Conservation (phyloP, 2,113 vertebrate genomes). For the Ceuthmochares aereus region DNA sequence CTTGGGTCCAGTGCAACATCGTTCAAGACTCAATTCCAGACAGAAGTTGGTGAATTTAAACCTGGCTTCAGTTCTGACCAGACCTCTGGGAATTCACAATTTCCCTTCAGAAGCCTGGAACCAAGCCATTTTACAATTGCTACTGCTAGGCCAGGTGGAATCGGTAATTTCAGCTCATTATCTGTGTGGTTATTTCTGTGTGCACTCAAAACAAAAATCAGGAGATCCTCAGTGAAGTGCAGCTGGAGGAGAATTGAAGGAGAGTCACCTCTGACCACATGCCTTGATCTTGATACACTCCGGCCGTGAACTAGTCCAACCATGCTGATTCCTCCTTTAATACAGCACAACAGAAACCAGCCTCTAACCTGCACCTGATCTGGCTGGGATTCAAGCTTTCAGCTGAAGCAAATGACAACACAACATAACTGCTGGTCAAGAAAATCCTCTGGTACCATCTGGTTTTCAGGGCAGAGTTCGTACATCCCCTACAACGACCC, state of each 20-base stretch:
- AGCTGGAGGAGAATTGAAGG: neutral
- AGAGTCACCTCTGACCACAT: neutral
- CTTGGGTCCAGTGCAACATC: neutral
- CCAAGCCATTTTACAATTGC: neutral
- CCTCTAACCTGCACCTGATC: neutral
- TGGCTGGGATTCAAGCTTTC: neutral
- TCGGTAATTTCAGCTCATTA: neutral
- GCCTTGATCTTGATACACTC: neutral
- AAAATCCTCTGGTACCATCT: neutral
- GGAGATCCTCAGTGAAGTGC: neutral
- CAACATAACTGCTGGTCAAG: neutral
- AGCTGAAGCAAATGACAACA: neutral
- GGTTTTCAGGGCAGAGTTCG: neutral
- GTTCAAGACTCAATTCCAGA: neutral
- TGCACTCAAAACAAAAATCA: neutral
- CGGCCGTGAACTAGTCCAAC: neutral
- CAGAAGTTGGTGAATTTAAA: neutral
- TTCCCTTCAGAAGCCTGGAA: neutral
- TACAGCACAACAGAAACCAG: neutral
- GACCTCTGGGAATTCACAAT: neutral
- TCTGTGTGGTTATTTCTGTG: neutral
- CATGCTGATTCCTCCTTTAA: neutral
- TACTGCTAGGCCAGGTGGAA: neutral
- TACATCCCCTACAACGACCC: accelerated
- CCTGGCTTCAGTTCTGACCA: neutral